A percentile compares a stretch with the other conserved stretches of the same genome.
Evolutionary conservation across 2,797 vertebrate species (phyloP).

Genomic region (Gephyroberyx darwinii): DNA sequence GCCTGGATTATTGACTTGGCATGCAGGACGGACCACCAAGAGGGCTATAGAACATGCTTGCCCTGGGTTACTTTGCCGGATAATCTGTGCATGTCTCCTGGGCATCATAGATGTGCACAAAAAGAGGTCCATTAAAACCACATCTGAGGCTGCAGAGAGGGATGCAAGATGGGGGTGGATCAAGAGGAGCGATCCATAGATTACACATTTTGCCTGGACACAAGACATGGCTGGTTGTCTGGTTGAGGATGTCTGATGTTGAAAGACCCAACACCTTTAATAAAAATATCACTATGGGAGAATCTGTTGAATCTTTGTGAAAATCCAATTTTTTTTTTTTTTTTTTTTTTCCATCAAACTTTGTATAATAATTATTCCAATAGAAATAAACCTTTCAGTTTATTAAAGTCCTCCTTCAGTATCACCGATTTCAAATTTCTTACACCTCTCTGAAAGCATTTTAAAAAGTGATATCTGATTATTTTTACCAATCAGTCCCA

Average conservation of each 20-base stretch:
- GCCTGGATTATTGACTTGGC: constrained; percentile 42
- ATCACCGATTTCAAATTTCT: too few relatives aligned
- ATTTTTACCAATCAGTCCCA: too few relatives aligned
- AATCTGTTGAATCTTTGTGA: too few relatives aligned
- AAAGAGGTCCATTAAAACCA: neutral
- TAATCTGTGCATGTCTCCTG: constrained; percentile 53
- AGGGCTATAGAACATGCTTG: constrained; percentile 30
- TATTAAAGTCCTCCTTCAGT: too few relatives aligned
- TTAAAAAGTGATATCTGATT: too few relatives aligned
- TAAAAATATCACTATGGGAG: too few relatives aligned
- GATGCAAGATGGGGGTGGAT: constrained; percentile 26
- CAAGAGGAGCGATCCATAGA: constrained; percentile 34
- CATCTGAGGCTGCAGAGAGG: constrained; percentile 18
- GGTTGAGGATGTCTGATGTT: constrained; percentile 22
- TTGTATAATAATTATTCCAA: too few relatives aligned
- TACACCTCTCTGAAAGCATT: too few relatives aligned
- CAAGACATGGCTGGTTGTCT: constrained; percentile 24
- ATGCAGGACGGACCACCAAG: constrained; percentile 26
- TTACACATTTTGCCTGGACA: constrained; percentile 37
- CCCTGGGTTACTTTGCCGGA: constrained; percentile 33
- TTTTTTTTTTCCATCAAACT: too few relatives aligned
- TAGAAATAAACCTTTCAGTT: too few relatives aligned
- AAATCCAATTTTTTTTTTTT: too few relatives aligned
- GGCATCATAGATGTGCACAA: constrained; percentile 46
- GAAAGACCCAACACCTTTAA: constrained; percentile 25